These are phyloP conservation scores for Xenopus laevis DNA, from an alignment of 2,113 vertebrate genomes.

Conservation along the genomic window DNA sequence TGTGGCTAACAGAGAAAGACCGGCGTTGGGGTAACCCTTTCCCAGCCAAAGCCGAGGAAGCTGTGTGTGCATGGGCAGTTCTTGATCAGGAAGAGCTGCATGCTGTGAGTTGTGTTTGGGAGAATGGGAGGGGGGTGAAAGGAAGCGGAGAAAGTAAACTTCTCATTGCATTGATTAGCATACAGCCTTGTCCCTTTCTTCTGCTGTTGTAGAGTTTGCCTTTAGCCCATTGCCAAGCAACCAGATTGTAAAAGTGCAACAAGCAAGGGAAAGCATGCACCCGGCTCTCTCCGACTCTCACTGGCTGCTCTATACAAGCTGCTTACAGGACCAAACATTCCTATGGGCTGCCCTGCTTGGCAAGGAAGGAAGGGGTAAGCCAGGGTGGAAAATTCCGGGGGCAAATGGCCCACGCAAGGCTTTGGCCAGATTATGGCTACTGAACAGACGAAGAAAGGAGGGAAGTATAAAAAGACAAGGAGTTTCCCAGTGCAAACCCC, in stretches of 20 bases:
- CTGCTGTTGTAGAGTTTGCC: constrained; percentile 25
- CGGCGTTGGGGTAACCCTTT: neutral
- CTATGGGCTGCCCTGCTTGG: constrained; percentile 17
- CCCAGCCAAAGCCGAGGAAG: neutral
- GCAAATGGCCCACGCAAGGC: neutral
- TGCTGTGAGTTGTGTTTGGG: constrained; percentile 1
- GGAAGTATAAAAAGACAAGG: constrained; percentile 33
- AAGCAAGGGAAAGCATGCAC: constrained; percentile 38
- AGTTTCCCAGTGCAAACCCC: neutral
- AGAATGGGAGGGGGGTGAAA: constrained; percentile 18
- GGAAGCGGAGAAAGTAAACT: constrained; percentile 23
- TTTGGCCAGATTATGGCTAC: constrained; percentile 10
- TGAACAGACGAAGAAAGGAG: constrained; percentile 24
- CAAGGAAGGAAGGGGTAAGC: constrained; percentile 3
- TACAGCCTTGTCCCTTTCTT: constrained; percentile 12
- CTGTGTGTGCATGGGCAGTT: neutral
- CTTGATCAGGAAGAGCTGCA: constrained; percentile 3
- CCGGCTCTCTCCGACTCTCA: constrained; percentile 20
- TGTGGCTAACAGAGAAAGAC: neutral
- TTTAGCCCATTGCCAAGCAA: constrained; percentile 43
- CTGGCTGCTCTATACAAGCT: constrained; percentile 27
- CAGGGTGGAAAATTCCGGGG: neutral
- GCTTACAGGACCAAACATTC: constrained; percentile 23
- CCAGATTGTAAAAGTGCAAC: constrained; percentile 43
- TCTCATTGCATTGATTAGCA: constrained; percentile 38